Evolutionary conservation across 2,797 vertebrate genomes (phyloP).

Genomic region (Cyclopterus lumpus): DNA sequence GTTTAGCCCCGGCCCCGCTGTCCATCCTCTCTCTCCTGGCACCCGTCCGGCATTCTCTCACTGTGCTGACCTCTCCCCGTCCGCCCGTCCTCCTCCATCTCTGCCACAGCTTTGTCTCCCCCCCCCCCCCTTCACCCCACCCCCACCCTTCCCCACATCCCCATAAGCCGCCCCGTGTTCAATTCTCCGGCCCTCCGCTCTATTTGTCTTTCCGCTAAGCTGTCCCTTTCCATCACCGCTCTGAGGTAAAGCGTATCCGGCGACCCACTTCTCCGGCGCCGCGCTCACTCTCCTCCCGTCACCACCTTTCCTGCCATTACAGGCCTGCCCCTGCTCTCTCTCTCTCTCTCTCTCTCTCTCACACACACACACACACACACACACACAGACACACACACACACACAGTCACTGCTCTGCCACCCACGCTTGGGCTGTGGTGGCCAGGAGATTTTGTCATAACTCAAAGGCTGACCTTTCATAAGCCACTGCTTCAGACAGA

Average conservation of each 20-base stretch:
- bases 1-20: conserved; percentile 43
- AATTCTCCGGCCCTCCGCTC: conserved; percentile 38
- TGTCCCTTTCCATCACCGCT: conserved; percentile 48
- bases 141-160: neutral
- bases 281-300: conserved; percentile 50
- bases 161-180: conserved; percentile 51
- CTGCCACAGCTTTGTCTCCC: conserved; percentile 49
- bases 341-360: neutral
- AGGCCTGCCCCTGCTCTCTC: conserved; percentile 37
- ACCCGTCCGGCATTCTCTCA: conserved; percentile 47
- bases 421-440: conserved; percentile 75
- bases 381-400: conserved; percentile 9
- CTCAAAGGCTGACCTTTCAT: conserved; percentile 83
- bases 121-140: no score
- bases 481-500: conserved; percentile 79
- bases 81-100: conserved; percentile 42
- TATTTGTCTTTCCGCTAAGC: conserved; percentile 56
- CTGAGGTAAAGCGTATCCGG: conserved; percentile 55
- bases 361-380: conserved; percentile 1
- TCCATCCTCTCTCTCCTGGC: conserved; percentile 53
- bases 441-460: conserved; percentile 81
- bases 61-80: conserved; percentile 57
- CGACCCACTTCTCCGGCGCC: conserved; percentile 30
- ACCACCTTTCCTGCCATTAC: conserved; percentile 55
- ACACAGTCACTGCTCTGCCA: conserved; percentile 61